Base-by-base conservation (phyloP, 2,888 invertebrate genomes). In the Nudaria mundana region DNA sequence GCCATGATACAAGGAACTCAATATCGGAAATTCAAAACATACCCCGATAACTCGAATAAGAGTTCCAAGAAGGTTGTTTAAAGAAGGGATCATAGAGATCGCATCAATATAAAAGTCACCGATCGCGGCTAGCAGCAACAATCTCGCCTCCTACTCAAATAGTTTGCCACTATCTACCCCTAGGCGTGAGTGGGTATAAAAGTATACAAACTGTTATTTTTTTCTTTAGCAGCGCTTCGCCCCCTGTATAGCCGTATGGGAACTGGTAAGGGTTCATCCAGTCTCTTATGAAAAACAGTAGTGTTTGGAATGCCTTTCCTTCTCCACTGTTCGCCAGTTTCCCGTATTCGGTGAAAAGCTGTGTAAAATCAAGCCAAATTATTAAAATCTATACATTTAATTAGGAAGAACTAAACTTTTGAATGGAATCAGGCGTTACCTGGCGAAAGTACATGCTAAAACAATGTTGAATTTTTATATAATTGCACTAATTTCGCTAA, bases 281-380 rank as follows among this genome's bases (percentile, higher is more conserved):
- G 81, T 99, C 98, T 35, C 97, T 89, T 4, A 97, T 94, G 14
- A 98, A 87, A 74, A 97, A 96, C 71, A 95, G 93, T 36, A 98
- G 84, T 58, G 93, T 91, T 79, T 97, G 96, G 81, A 97, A 96
- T 1, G 98, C 67, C 94, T 96, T 56, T 93, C 94, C 41, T 93
- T 93, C 70, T 95, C 96, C 38, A 1, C 30, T 39, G 58, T 97
- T 88, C 2, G 98, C 98, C 57, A 99, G 86, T 42, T 97, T 92
- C 0, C 99, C 99, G 80, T 99, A 99, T 76, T 99, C 99, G 25
- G 98, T 98, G 81, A 99, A 99, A 33, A 99, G 83, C 93, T 96
- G 61, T 20, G 2, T 4, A 11, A 14, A n/a, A n/a, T 24, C 16
- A 12, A 15, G 8, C 2, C n/a, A 10, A 10, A 10, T 2, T 11